Evolutionary conservation across 2,797 vertebrate genomes (phyloP).

Genomic region (Trachurus trachurus): DNA sequence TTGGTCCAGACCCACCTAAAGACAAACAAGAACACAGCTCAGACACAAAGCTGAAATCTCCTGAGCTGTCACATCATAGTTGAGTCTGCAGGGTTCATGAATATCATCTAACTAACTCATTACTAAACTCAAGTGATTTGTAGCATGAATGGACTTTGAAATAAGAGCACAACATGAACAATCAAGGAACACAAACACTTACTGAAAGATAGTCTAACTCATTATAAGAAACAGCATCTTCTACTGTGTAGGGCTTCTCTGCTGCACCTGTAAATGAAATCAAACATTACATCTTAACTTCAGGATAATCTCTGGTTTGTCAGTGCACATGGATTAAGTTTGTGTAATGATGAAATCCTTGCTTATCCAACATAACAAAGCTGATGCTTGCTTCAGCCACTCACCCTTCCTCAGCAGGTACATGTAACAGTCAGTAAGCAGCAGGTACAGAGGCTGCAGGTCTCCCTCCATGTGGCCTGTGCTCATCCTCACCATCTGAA

Average conservation of each 20-base stretch:
- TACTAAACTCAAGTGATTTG: not conserved
- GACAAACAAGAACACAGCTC: constrained; percentile 29
- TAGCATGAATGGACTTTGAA: not conserved
- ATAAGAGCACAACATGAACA: not conserved
- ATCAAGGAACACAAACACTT: constrained; percentile 69
- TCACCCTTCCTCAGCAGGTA: constrained; percentile 97
- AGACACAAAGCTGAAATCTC: not conserved
- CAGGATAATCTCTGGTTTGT: not conserved
- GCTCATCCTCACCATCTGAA: constrained; percentile 97
- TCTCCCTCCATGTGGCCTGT: constrained; percentile 99
- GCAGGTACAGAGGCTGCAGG: constrained; percentile 94
- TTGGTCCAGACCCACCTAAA: constrained; percentile 93
- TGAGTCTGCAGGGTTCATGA: not conserved
- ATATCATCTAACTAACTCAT: not conserved
- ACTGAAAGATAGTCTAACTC: constrained; percentile 98
- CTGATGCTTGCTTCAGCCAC: not conserved
- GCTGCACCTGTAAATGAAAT: constrained; percentile 89
- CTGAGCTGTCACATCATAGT: not conserved
- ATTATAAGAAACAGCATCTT: constrained; percentile 95
- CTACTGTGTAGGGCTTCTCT: constrained; percentile 97
- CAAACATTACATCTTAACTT: not conserved
- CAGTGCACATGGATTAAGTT: not conserved
- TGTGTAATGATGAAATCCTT: not conserved
- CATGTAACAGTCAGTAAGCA: constrained; percentile 96
- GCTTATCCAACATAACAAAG: not conserved